These are phyloP conservation scores for Cheilosia grossa DNA, from an alignment of 2,888 invertebrate genomes.

Conservation along the genomic window DNA sequence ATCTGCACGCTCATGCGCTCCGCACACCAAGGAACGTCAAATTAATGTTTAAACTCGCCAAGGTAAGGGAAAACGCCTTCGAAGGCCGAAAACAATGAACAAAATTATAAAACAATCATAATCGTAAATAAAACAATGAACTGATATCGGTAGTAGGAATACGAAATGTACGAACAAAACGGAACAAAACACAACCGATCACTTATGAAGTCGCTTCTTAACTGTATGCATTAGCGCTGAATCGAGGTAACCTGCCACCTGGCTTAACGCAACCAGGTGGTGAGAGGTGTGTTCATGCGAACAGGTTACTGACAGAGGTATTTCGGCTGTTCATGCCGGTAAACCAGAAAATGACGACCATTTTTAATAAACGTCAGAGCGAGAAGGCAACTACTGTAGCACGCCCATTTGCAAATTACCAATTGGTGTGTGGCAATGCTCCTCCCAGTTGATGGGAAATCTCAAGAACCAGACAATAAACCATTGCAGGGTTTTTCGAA, in stretches of 20 bases:
- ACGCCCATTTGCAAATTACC: constrained; percentile 39
- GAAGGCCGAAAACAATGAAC: constrained; percentile 7
- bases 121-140: neutral
- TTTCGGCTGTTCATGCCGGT: constrained; percentile 19
- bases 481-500: constrained; percentile 5
- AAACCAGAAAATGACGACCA: constrained; percentile 59
- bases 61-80: constrained; percentile 30
- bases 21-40: constrained; percentile 14
- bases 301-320: constrained; percentile 52
- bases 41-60: constrained; percentile 15
- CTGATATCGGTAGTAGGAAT: constrained; percentile 17
- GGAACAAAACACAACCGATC: constrained; percentile 64
- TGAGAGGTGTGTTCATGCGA: constrained; percentile 60
- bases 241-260: constrained; percentile 66
- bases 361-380: constrained; percentile 55
- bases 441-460: constrained; percentile 11
- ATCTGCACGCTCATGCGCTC: constrained; percentile 13
- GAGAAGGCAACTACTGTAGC: constrained; percentile 30
- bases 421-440: constrained; percentile 31
- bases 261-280: constrained; percentile 51
- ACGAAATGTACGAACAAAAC: constrained; percentile 36
- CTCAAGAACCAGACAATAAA: neutral
- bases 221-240: constrained; percentile 55
- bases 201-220: constrained; percentile 55
- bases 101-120: constrained; percentile 1